These are phyloP conservation scores for Ariopsis seemanni DNA, from an alignment of 2,113 vertebrate genomes.

Conservation along the genomic window DNA sequence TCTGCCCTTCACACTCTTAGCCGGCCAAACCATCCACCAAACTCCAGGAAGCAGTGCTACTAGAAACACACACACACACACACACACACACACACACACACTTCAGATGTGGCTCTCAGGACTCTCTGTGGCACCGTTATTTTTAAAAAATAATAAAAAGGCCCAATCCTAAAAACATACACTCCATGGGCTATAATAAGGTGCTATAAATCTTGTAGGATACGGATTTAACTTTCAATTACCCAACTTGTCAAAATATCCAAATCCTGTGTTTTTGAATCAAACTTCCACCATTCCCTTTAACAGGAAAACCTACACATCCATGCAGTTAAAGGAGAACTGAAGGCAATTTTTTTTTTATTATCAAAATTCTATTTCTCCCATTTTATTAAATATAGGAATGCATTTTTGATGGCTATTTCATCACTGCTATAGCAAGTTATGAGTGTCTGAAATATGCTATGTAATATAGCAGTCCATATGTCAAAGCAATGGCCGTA, in stretches of 20 bases:
- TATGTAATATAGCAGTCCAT: no score
- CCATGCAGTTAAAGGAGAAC: no score
- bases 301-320: neutral
- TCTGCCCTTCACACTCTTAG: constrained; percentile 64
- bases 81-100: constrained; percentile 56
- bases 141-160: constrained; percentile 11
- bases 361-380: no score
- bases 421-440: no score
- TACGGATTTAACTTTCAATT: neutral
- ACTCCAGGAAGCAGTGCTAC: constrained; percentile 66
- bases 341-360: no score
- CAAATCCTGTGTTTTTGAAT: neutral
- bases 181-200: neutral
- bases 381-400: no score
- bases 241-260: neutral
- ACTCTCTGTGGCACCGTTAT: constrained; percentile 52
- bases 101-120: constrained; percentile 64
- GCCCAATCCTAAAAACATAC: neutral
- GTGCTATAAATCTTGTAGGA: neutral
- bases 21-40: constrained; percentile 47
- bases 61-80: constrained; percentile 64
- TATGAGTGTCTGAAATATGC: no score
- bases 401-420: no score
- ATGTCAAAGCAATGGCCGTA: no score
- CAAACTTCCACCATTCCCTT: neutral